phyloP scores from a whole-genome alignment of 2,888 invertebrate species.

The Diadegma fenestrale region DNA sequence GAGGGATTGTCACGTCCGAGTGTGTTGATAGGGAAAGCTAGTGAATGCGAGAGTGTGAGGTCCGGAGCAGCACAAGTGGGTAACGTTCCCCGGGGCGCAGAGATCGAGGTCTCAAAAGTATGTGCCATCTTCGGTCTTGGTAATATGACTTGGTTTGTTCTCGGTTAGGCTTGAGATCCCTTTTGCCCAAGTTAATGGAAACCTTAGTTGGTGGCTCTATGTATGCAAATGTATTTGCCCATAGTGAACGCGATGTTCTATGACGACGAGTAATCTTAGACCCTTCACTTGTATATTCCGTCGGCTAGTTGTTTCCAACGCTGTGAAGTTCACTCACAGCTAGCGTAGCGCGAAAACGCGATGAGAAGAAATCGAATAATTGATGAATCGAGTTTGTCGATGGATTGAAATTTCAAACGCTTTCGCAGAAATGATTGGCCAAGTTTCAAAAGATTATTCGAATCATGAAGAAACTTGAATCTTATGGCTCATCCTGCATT shows the following conservation, averaged over 20 bases:
- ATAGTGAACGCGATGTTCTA: slow-evolving; percentile 18
- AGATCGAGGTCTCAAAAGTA: slow-evolving; percentile 61
- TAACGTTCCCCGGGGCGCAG: slow-evolving; percentile 24
- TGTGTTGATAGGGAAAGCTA: slow-evolving; percentile 34
- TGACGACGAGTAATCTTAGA: neutral
- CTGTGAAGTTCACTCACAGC: slow-evolving; percentile 3
- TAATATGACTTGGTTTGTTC: slow-evolving; percentile 14
- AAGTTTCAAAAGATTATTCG: neutral
- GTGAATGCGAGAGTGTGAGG: slow-evolving; percentile 27
- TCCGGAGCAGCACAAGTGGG: slow-evolving; percentile 12
- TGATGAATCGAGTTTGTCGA: neutral
- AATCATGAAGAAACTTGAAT: neutral
- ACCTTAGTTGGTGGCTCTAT: slow-evolving; percentile 69
- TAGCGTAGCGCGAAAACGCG: neutral
- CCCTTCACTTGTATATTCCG: slow-evolving; percentile 6
- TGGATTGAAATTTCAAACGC: neutral
- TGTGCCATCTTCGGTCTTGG: slow-evolving; percentile 58
- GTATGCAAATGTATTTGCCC: slow-evolving; percentile 70
- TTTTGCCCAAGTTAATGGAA: slow-evolving; percentile 71
- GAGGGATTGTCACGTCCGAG: slow-evolving; percentile 50
- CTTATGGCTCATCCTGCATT: neutral
- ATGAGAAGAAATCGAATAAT: neutral
- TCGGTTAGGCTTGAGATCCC: slow-evolving; percentile 36
- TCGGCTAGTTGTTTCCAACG: neutral
- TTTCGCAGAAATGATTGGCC: too few species aligned